Percentiles rank a stretch among this genome's conserved stretches.
Evolutionary conservation across 2,888 invertebrate genomes (phyloP).

Genomic region (Oxystoma pomonae): DNA sequence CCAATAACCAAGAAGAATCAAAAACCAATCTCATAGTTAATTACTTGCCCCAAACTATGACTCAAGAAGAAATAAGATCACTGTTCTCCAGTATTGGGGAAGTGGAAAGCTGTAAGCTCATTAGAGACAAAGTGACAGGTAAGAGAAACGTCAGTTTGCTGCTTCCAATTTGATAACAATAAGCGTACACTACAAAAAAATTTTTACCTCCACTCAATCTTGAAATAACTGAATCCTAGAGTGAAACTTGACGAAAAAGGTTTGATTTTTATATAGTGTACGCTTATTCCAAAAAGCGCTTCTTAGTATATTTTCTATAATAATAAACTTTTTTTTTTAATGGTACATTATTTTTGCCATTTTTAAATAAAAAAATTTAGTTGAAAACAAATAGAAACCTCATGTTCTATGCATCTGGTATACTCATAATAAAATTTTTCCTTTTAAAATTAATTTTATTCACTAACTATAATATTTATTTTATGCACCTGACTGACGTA

Average conservation of each 20-base stretch:
- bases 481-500: too few relatives aligned
- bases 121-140: slow-evolving; percentile 97
- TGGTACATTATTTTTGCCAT: too few relatives aligned
- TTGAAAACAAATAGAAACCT: not conserved
- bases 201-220: not conserved
- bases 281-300: not conserved
- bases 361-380: too few relatives aligned
- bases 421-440: too few relatives aligned
- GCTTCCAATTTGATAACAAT: not conserved
- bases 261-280: not conserved
- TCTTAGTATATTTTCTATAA: not conserved
- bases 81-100: slow-evolving; percentile 98
- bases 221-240: not conserved
- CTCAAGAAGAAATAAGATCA: slow-evolving; percentile 97
- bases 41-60: slow-evolving; percentile 99
- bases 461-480: too few relatives aligned
- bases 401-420: not conserved
- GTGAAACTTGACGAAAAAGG: not conserved
- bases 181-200: not conserved
- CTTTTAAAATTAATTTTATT: too few relatives aligned
- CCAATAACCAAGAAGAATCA: slow-evolving; percentile 75
- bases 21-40: slow-evolving; percentile 96
- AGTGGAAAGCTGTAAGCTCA: slow-evolving; percentile 98
- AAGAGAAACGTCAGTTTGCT: slow-evolving; percentile 33
- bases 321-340: not conserved